Evolutionary conservation across 2,113 vertebrate species (phyloP).

Genomic region (Ictalurus punctatus): DNA sequence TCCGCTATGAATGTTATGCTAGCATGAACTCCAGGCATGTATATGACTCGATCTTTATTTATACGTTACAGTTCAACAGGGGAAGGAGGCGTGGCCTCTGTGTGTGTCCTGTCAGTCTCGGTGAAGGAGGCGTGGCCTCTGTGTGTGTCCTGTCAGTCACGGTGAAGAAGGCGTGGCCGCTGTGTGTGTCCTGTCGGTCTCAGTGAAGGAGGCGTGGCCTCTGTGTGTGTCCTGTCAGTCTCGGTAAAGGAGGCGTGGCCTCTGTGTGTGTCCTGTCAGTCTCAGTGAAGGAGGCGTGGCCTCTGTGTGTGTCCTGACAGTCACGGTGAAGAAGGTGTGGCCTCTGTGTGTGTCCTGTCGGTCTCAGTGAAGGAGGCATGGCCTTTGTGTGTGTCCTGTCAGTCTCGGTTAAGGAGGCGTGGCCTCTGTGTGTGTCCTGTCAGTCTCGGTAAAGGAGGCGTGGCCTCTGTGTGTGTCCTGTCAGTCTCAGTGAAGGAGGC

Average conservation of each 20-base stretch:
- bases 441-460: neutral
- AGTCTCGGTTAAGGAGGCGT: neutral
- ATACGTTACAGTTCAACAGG: neutral
- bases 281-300: neutral
- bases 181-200: neutral
- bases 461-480: neutral
- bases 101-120: too few species aligned
- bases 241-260: neutral
- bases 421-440: neutral
- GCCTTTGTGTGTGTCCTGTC: neutral
- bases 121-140: neutral
- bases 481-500: too few species aligned
- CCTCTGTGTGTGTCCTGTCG: neutral
- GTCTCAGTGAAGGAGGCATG: neutral
- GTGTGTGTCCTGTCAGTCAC: neutral
- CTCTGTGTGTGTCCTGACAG: neutral
- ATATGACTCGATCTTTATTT: neutral
- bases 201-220: neutral
- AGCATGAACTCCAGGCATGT: neutral
- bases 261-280: neutral
- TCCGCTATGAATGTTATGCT: neutral
- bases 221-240: neutral
- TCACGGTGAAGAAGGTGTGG: neutral
- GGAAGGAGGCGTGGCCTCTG: neutral
- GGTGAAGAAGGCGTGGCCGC: neutral